Percentiles rank a stretch among this genome's conserved stretches.
These are phyloP conservation scores for Octopus sinensis DNA, from an alignment of 1,140 invertebrate genomes.

Conservation along the genomic window DNA sequence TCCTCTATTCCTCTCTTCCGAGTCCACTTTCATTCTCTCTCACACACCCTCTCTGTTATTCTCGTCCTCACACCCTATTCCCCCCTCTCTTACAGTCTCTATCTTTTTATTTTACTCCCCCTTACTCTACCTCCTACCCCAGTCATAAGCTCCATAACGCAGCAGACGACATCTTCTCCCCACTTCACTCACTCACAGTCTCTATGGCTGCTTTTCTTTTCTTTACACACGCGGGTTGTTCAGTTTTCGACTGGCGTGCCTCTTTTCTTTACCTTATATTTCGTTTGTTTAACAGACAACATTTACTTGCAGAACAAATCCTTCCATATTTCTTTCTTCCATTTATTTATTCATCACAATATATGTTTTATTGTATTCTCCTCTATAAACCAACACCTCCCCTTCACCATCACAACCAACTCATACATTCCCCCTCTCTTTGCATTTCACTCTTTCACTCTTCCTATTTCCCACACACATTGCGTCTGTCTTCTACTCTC, in stretches of 20 bases:
- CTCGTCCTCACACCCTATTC: background rate
- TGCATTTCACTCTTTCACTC: background rate
- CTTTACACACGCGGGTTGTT: background rate
- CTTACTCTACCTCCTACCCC: background rate
- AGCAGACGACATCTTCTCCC: background rate
- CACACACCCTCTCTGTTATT: background rate
- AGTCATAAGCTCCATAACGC: background rate
- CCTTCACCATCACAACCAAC: too few species aligned
- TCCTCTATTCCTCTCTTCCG: background rate
- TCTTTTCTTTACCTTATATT: background rate
- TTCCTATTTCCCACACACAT: background rate
- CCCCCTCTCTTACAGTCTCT: background rate
- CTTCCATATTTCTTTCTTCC: background rate
- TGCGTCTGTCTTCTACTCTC: constrained; percentile 6
- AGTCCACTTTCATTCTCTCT: background rate
- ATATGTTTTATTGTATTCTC: background rate
- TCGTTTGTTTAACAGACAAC: background rate
- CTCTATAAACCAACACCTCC: background rate
- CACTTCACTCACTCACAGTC: background rate
- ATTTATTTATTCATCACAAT: background rate
- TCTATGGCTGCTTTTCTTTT: background rate
- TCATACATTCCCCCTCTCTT: constrained; percentile 1
- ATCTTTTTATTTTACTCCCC: constrained; percentile 4
- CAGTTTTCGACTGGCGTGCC: background rate
- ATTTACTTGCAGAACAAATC: background rate